A percentile compares a stretch with the other conserved stretches of the same genome.
Conservation (phyloP, 1,140 invertebrate genomes). For the Anthonomus grandis region DNA sequence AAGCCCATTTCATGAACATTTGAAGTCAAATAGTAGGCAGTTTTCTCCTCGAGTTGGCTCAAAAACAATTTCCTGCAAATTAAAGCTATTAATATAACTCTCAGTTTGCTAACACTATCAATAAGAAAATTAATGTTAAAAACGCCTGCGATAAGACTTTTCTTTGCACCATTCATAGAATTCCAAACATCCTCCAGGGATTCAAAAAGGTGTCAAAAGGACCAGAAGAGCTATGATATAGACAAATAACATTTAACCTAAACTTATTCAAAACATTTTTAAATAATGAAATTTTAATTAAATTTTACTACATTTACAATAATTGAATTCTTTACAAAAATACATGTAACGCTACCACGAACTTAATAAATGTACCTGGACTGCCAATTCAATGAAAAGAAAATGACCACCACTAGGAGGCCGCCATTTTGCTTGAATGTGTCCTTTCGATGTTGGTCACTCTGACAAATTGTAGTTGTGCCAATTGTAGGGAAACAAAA, state of each 20-base stretch:
- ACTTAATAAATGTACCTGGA: no score
- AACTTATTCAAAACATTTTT: constrained; percentile 5
- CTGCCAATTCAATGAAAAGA: no score
- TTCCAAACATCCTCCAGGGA: no score
- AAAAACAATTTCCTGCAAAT: background rate
- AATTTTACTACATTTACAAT: background rate
- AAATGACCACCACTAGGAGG: no score
- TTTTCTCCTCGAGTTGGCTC: background rate
- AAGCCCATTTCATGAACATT: background rate
- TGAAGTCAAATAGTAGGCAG: background rate
- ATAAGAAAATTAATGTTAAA: background rate
- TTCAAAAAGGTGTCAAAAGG: no score
- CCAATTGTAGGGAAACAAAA: no score
- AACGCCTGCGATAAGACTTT: background rate
- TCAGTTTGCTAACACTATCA: background rate
- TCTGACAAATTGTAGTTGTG: no score
- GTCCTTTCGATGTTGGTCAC: no score
- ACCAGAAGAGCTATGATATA: constrained; percentile 1
- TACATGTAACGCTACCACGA: constrained; percentile 1
- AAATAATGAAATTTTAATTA: constrained; percentile 4
- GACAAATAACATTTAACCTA: background rate
- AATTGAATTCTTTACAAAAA: constrained; percentile 2
- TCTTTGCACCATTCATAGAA: no score
- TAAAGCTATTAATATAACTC: background rate
- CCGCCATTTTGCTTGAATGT: no score